Evolutionary conservation across 2,113 vertebrate species (phyloP).

Genomic region (Sakesphorus luctuosus): DNA sequence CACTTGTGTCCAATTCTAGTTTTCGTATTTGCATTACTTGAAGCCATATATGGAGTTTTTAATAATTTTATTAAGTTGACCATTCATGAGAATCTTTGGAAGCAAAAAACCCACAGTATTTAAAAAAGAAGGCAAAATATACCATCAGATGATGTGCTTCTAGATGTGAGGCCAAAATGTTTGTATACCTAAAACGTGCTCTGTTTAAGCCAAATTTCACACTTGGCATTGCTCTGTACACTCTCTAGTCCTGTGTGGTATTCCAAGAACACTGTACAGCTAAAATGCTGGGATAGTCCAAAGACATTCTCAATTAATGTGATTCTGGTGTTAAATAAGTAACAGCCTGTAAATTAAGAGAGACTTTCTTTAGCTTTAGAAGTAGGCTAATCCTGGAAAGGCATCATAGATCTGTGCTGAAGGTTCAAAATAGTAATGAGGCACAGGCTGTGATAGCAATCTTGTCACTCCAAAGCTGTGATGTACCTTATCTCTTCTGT

Average conservation of each 20-base stretch:
- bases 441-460: constrained; percentile 43
- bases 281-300: background rate
- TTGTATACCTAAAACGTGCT: background rate
- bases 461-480: constrained; percentile 35
- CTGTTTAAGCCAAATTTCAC: background rate
- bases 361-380: constrained; percentile 58
- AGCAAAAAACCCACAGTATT: background rate
- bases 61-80: background rate
- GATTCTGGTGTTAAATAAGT: constrained; percentile 60
- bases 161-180: background rate
- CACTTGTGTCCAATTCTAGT: background rate
- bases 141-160: background rate
- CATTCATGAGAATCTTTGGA: background rate
- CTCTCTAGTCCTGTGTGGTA: background rate
- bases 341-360: constrained; percentile 53
- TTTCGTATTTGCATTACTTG: background rate
- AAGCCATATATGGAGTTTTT: background rate
- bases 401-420: constrained; percentile 46
- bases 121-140: background rate
- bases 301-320: constrained; percentile 10
- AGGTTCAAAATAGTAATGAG: constrained; percentile 62
- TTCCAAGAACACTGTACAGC: background rate
- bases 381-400: constrained; percentile 62
- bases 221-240: background rate
- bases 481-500: constrained; percentile 35